phyloP scores from a whole-genome alignment of 2,797 vertebrate genomes.

The Diplodus puntazzo region DNA sequence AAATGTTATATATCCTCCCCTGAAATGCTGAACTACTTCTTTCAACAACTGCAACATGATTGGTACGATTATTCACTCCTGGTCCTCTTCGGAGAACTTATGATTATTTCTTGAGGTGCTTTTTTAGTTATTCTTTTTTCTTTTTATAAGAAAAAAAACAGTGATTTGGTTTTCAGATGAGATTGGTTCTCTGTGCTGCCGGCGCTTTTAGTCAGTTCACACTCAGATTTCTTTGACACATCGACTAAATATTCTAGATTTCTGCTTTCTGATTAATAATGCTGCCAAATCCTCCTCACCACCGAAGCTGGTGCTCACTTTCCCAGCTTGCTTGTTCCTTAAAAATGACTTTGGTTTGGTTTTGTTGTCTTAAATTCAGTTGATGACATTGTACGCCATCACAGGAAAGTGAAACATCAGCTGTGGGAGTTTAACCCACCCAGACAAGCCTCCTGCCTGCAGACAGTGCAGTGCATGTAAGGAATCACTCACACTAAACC shows the following conservation, averaged over 20 bases:
- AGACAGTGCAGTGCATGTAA: conserved; percentile 47
- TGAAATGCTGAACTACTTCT: not conserved
- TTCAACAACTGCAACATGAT: not conserved
- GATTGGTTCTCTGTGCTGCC: not conserved
- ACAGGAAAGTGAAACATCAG: conserved; percentile 48
- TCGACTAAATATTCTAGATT: conserved; percentile 8
- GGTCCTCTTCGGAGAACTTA: not conserved
- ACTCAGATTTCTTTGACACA: not conserved
- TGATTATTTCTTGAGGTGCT: not conserved
- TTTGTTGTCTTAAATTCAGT: not conserved
- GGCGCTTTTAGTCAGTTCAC: conserved; percentile 2
- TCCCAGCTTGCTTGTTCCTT: not conserved
- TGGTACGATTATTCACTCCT: not conserved
- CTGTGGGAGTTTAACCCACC: conserved; percentile 29
- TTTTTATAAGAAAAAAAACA: not conserved
- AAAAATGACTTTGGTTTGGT: too few relatives aligned
- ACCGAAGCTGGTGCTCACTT: not conserved
- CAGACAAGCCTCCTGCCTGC: conserved; percentile 45
- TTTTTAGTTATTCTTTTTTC: too few relatives aligned
- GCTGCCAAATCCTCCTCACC: not conserved
- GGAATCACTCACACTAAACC: conserved; percentile 57
- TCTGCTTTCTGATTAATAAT: not conserved
- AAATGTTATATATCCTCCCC: not conserved
- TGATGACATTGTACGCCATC: not conserved
- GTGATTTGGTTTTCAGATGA: not conserved